phyloP scores from a whole-genome alignment of 2,888 invertebrate species.

The Ophion costatus region DNA sequence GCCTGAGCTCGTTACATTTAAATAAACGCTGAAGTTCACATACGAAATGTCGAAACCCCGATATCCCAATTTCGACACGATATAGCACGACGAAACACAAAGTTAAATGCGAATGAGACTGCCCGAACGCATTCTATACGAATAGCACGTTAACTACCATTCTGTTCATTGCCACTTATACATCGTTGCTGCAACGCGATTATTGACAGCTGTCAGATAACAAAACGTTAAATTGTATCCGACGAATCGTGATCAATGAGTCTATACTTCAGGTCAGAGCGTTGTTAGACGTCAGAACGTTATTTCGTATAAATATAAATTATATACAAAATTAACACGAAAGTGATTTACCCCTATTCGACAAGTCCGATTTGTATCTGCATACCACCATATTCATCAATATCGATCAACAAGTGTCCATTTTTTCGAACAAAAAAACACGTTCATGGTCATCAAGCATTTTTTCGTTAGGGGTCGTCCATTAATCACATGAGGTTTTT shows the following conservation, averaged over 20 bases:
- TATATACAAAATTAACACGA: no score
- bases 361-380: no score
- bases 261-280: not conserved
- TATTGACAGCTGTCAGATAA: constrained; percentile 9
- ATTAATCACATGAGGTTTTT: no score
- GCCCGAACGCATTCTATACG: not conserved
- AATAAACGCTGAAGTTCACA: not conserved
- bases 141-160: not conserved
- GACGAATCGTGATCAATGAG: not conserved
- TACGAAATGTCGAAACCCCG: not conserved
- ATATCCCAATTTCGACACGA: constrained; percentile 6
- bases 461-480: no score
- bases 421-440: no score
- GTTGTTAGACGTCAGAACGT: no score
- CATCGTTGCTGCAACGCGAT: not conserved
- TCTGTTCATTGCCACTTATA: not conserved
- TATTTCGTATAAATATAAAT: no score
- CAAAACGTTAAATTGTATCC: not conserved
- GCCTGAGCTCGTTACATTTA: not conserved
- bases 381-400: no score
- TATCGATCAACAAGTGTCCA: no score
- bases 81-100: not conserved
- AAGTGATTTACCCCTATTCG: no score
- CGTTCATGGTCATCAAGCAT: no score
- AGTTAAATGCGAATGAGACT: not conserved